Conservation (phyloP, 2,113 vertebrate species). For the Anser cygnoides region DNA sequence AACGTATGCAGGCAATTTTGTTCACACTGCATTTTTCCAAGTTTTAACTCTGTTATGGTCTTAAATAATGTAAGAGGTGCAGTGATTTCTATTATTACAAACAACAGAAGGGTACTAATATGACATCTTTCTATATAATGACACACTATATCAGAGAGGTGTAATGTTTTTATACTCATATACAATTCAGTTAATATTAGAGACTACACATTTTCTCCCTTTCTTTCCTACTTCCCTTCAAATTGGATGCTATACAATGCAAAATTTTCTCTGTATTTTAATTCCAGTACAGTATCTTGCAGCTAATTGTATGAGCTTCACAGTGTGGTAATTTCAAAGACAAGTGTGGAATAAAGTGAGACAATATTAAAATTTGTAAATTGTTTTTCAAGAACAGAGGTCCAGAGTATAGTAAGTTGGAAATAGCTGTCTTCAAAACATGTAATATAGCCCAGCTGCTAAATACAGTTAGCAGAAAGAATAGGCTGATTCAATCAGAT, state of each 20-base stretch:
- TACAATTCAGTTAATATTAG: slow-evolving; percentile 5
- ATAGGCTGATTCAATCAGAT: not conserved
- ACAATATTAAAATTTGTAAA: not conserved
- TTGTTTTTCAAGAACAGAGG: not conserved
- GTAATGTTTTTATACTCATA: not conserved
- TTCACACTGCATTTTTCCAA: slow-evolving; percentile 21
- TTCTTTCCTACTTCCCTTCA: not conserved
- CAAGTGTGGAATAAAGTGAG: not conserved
- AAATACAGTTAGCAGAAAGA: not conserved
- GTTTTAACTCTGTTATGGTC: slow-evolving; percentile 18
- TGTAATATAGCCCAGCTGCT: not conserved
- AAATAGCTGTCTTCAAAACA: not conserved
- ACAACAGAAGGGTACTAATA: slow-evolving; percentile 33
- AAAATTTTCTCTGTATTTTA: not conserved
- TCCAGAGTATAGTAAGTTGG: not conserved
- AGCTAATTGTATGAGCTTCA: not conserved
- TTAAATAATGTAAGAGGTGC: slow-evolving; percentile 26
- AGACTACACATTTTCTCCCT: not conserved
- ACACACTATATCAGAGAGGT: not conserved
- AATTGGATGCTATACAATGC: not conserved
- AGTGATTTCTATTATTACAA: slow-evolving; percentile 54
- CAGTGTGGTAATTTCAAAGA: not conserved
- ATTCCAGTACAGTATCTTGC: not conserved
- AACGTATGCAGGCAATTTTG: slow-evolving; percentile 21
- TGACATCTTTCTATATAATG: not conserved